These are phyloP conservation scores for Strix aluco DNA, from an alignment of 2,113 vertebrate genomes.

Conservation along the genomic window DNA sequence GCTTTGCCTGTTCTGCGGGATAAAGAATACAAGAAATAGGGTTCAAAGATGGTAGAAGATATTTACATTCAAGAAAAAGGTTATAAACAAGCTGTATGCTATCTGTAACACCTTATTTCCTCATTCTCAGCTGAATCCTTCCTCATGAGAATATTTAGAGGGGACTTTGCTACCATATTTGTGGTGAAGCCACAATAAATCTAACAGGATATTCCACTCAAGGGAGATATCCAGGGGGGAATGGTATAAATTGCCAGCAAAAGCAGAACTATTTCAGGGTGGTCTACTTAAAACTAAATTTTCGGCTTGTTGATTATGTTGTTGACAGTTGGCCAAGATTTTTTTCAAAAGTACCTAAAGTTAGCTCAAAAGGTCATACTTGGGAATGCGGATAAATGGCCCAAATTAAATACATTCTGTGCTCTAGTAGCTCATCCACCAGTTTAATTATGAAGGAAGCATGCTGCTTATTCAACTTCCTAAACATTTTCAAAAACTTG, in stretches of 20 bases:
- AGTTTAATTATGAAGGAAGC: neutral
- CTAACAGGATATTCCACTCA: conserved; percentile 33
- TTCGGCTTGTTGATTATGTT: conserved; percentile 31
- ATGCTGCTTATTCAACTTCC: neutral
- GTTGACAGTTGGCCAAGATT: conserved; percentile 37
- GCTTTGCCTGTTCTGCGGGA: neutral
- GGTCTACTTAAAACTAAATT: conserved; percentile 30
- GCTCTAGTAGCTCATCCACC: neutral
- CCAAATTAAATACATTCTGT: neutral
- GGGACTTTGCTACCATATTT: neutral
- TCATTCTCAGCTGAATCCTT: neutral
- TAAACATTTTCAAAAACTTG: neutral
- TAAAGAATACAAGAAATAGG: neutral
- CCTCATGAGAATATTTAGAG: conserved; percentile 2
- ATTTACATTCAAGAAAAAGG: neutral
- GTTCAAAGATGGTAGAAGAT: neutral
- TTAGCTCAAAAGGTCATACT: conserved; percentile 30
- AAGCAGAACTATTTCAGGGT: conserved; percentile 55
- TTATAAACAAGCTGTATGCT: neutral
- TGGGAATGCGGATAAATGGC: neutral
- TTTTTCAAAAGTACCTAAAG: conserved; percentile 37
- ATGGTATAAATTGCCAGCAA: conserved; percentile 45
- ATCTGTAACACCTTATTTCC: conserved; percentile 36
- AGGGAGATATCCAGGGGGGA: neutral
- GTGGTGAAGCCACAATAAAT: conserved; percentile 49